Conservation (phyloP, 2,888 invertebrate genomes). For the Caenorhabditis parvicauda region DNA sequence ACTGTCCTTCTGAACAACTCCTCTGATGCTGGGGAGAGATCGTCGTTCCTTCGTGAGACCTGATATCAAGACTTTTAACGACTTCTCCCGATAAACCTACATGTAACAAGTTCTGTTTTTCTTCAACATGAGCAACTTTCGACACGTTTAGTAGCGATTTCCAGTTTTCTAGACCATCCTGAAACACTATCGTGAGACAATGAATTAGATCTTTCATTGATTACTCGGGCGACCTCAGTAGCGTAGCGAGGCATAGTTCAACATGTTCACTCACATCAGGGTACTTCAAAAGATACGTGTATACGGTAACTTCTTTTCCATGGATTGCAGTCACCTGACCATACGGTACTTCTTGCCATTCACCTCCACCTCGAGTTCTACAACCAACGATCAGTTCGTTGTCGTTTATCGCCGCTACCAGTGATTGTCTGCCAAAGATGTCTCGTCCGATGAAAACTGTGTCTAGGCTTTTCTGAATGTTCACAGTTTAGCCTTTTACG, state of each 20-base stretch:
- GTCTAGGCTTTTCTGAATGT: constrained; percentile 1
- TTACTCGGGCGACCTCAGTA: not conserved
- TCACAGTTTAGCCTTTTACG: too few relatives aligned
- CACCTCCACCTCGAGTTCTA: constrained; percentile 7
- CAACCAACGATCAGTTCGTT: constrained; percentile 6
- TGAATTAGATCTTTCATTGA: too few relatives aligned
- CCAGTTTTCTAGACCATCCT: too few relatives aligned
- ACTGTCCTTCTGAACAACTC: constrained; percentile 4
- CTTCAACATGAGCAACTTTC: too few relatives aligned
- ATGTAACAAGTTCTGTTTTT: too few relatives aligned
- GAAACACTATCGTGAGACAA: too few relatives aligned
- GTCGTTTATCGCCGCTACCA: constrained; percentile 14
- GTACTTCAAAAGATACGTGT: constrained; percentile 18
- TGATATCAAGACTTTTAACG: too few relatives aligned
- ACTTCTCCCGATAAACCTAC: too few relatives aligned
- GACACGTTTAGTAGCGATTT: too few relatives aligned
- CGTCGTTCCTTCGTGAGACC: too few relatives aligned
- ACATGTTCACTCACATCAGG: constrained; percentile 14
- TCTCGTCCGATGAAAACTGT: constrained; percentile 34
- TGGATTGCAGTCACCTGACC: constrained; percentile 21
- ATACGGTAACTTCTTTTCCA: not conserved
- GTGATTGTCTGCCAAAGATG: constrained; percentile 40
- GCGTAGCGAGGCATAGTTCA: too few relatives aligned
- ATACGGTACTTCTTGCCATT: constrained; percentile 32
- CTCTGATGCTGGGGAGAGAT: too few relatives aligned